Conservation (phyloP, 1,140 invertebrate species). For the Bombyx mandarina region DNA sequence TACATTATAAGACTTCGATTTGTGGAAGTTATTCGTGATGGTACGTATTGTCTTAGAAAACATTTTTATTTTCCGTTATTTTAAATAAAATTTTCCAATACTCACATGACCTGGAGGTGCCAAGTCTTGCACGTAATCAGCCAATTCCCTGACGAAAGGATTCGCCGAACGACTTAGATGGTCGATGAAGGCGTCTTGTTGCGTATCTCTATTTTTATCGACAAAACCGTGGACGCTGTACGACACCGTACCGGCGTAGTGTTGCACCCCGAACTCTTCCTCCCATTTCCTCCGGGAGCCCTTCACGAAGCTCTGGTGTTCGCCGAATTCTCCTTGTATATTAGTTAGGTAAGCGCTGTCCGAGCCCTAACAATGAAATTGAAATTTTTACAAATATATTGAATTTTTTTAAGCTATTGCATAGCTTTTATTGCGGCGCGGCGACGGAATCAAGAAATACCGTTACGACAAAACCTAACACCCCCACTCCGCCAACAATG, state of each 20-base stretch:
- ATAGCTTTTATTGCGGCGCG: no score
- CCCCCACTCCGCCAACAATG: no score
- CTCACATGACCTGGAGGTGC: conserved; percentile 41
- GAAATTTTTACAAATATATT: not conserved
- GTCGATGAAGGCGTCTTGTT: conserved; percentile 96
- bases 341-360: conserved; percentile 92
- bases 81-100: not conserved
- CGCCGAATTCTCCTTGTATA: conserved; percentile 90
- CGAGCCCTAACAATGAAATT: conserved; percentile 73
- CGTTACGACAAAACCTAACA: no score
- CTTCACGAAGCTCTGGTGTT: conserved; percentile 89
- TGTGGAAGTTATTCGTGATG: no score
- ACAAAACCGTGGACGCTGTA: conserved; percentile 95
- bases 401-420: not conserved
- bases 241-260: conserved; percentile 95
- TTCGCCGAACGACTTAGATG: conserved; percentile 90
- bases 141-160: conserved; percentile 90
- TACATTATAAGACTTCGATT: not conserved
- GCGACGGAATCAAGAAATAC: no score
- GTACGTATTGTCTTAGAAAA: no score
- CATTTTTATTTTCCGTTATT: no score
- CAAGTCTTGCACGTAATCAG: conserved; percentile 68
- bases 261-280: conserved; percentile 90
- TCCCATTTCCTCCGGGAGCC: conserved; percentile 92
- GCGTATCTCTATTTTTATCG: conserved; percentile 96